Evolutionary conservation across 2,113 vertebrate genomes (phyloP), one percentile per base, ranked within the genome.

Genomic region (Pungitius pungitius): DNA sequence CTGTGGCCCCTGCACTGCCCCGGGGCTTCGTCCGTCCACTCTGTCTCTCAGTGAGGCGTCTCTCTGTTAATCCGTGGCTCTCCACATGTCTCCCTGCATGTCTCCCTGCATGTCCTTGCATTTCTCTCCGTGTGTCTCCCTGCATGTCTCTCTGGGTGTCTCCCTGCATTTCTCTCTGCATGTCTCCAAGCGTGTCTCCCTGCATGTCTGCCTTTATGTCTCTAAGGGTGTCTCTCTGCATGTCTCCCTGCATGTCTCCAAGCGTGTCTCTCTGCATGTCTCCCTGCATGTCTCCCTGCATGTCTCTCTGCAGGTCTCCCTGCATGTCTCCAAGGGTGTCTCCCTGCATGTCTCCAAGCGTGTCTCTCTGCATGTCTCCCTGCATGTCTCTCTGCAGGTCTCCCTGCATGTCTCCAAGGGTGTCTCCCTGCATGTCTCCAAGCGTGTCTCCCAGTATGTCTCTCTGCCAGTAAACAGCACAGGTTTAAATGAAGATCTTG

Each of bases 401-500:
- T 30, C 30, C 30, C 35, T 15, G 58, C 24, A 26, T 39, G 24
- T 62, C 42, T 49, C 6, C 6, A 3, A 49, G 26, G 65, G 40
- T 3, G 13, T 24, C 73, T 74, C 1, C 18, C 45, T 33, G 63
- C 33, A 57, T 51, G 13, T 55, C 45, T 45, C 6, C 14, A 56
- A 27, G 47, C 71, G 67, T 42, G 52, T 65, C 75, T 77, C 1
- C 18, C 47, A 27, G 63, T 26, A 58, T 45, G 13, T 55, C 45
- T 45, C 6, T 12, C 56, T 27, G 54, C 71, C 5, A 30, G 8
- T 12, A 27, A 54, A 69, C 63, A 67, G 60, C 40, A 7, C 75
- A 56, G 40, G 69, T 74, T 82, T 77, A 47, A 75, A 86, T 72
- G 62, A 73, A 78, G 63, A 80, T 68, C 85, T 84, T 67, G 11